phyloP scores from a whole-genome alignment of 2,113 vertebrate species.

The Blennius ocellaris region DNA sequence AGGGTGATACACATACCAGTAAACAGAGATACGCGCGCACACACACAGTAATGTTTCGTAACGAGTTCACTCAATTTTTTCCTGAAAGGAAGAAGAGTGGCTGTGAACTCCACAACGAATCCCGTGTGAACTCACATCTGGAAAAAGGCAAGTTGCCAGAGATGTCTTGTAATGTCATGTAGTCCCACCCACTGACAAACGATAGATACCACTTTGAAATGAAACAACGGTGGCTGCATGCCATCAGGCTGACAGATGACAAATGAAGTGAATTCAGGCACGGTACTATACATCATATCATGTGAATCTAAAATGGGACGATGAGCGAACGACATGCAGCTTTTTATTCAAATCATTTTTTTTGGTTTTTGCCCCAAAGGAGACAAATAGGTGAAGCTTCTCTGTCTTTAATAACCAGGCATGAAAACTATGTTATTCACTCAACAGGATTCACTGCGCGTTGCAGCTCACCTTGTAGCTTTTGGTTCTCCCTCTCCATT shows the following conservation, averaged over 20 bases:
- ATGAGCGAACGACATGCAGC: no score
- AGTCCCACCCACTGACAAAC: neutral
- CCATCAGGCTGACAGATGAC: neutral
- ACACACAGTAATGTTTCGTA: conserved; percentile 1
- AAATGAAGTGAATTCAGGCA: neutral
- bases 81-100: neutral
- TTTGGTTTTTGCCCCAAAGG: no score
- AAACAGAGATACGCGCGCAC: neutral
- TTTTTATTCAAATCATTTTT: no score
- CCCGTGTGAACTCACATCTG: neutral
- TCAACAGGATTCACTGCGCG: no score
- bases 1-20: conserved; percentile 15
- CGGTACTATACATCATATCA: neutral
- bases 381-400: no score
- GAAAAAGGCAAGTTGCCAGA: conserved; percentile 6
- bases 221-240: neutral
- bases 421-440: no score
- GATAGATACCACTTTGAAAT: neutral
- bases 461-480: conserved; percentile 89
- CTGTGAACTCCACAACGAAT: neutral
- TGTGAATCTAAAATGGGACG: no score
- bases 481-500: conserved; percentile 98
- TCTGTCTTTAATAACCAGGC: no score
- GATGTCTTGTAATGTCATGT: neutral
- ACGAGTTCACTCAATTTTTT: neutral